Percentiles rank a stretch among this genome's conserved stretches.
These are phyloP conservation scores for Brachyrhaphis roseni DNA, from an alignment of 2,797 vertebrate genomes.

Conservation along the genomic window DNA sequence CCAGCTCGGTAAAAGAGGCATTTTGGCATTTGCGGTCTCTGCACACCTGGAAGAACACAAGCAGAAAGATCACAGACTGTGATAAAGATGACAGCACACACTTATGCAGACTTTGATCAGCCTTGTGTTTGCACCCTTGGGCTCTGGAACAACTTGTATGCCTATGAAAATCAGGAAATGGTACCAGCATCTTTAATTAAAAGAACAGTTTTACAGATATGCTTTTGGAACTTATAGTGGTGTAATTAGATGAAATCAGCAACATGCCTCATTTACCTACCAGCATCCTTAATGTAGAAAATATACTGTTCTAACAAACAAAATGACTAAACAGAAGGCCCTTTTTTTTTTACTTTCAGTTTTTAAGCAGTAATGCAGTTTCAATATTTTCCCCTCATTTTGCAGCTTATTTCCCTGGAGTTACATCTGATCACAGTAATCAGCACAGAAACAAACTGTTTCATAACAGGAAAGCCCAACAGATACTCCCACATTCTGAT, in stretches of 20 bases:
- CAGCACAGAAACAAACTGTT: not conserved
- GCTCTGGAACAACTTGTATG: slow-evolving; percentile 31
- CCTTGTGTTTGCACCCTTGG: slow-evolving; percentile 25
- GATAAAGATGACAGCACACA: slow-evolving; percentile 19
- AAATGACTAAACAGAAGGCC: not conserved
- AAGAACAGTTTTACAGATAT: slow-evolving; percentile 4
- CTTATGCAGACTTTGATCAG: slow-evolving; percentile 23
- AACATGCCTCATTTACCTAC: not conserved
- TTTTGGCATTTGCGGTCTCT: slow-evolving; percentile 89
- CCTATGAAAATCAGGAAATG: slow-evolving; percentile 20
- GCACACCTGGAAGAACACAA: slow-evolving; percentile 86
- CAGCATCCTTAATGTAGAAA: not conserved
- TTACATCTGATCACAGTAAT: not conserved
- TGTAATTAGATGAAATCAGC: slow-evolving; percentile 13
- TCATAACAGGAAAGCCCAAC: not conserved
- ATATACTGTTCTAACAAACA: not conserved
- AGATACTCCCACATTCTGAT: not conserved
- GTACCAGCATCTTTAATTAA: slow-evolving; percentile 24
- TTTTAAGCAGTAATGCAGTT: not conserved
- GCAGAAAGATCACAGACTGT: slow-evolving; percentile 43
- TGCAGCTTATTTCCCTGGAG: not conserved
- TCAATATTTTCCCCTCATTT: not conserved
- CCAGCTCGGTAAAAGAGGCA: slow-evolving; percentile 86
- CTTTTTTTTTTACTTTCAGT: not conserved
- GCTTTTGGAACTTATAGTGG: not conserved